These are phyloP conservation scores for Egretta garzetta DNA, from an alignment of 2,113 vertebrate species.

Conservation along the genomic window DNA sequence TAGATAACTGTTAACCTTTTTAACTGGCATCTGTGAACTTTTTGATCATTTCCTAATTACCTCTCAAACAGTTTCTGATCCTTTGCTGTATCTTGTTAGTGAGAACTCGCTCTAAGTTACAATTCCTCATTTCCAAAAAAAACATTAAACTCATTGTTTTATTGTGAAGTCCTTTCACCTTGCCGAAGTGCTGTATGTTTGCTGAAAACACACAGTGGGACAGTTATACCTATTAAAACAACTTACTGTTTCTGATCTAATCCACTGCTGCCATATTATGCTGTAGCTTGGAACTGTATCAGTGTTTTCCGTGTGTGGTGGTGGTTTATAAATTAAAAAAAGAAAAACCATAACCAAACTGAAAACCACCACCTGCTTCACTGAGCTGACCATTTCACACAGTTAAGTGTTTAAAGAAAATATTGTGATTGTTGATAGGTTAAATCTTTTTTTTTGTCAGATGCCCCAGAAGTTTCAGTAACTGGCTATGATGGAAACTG, in stretches of 20 bases:
- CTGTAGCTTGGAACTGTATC: background rate
- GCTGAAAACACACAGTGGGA: background rate
- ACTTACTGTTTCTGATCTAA: background rate
- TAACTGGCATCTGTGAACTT: background rate
- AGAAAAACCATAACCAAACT: too few species aligned
- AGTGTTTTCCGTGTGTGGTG: background rate
- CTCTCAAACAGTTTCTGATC: background rate
- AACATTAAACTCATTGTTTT: background rate
- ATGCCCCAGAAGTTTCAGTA: conserved; percentile 88
- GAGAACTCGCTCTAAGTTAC: background rate
- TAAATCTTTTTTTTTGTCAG: conserved; percentile 71
- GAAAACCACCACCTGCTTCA: background rate
- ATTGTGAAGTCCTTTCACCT: background rate
- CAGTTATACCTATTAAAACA: background rate
- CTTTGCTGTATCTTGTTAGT: background rate
- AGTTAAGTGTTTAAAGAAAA: background rate
- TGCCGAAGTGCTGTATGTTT: background rate
- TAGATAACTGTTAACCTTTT: background rate
- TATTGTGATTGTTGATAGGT: background rate
- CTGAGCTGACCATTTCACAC: accelerated
- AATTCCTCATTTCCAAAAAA: background rate
- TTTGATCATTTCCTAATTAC: background rate
- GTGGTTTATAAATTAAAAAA: background rate
- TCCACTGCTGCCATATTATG: background rate
- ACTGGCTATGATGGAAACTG: conserved; percentile 85